Evolutionary conservation across 2,888 invertebrate genomes (phyloP).

Genomic region (Cryptops parisi): DNA sequence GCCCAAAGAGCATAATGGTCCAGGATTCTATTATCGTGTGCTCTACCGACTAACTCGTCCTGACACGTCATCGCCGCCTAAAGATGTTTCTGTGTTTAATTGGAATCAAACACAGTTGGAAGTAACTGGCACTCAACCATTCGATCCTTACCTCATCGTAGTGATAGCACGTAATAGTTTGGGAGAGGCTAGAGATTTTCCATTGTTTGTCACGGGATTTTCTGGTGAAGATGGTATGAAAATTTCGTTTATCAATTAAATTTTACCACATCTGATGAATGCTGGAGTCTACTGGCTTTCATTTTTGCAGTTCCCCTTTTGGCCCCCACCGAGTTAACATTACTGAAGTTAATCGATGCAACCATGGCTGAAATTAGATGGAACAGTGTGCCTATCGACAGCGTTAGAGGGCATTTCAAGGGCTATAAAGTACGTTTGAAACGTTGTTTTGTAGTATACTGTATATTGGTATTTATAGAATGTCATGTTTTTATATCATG

Average conservation of each 20-base stretch:
- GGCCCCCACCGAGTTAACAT: slow-evolving; percentile 67
- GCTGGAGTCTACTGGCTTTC: slow-evolving; percentile 5
- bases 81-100: slow-evolving; percentile 52
- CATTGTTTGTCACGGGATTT: slow-evolving; percentile 66
- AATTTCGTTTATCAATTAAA: neutral
- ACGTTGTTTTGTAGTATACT: too few species aligned
- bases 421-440: slow-evolving; percentile 58
- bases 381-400: slow-evolving; percentile 65
- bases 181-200: slow-evolving; percentile 67
- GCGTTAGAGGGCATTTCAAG: slow-evolving; percentile 79
- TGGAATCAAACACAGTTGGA: slow-evolving; percentile 54
- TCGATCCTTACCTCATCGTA: slow-evolving; percentile 75
- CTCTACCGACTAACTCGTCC: slow-evolving; percentile 67
- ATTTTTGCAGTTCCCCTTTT: slow-evolving; percentile 47
- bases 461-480: too few species aligned
- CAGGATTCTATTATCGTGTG: slow-evolving; percentile 81
- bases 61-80: slow-evolving; percentile 51
- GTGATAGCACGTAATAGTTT: slow-evolving; percentile 78
- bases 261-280: neutral
- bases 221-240: slow-evolving; percentile 73
- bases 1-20: slow-evolving; percentile 90
- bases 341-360: slow-evolving; percentile 59
- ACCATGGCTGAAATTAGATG: slow-evolving; percentile 75
- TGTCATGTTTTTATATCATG: too few species aligned
- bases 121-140: slow-evolving; percentile 71